Conservation (phyloP, 2,113 vertebrate genomes). For the Hucho hucho region DNA sequence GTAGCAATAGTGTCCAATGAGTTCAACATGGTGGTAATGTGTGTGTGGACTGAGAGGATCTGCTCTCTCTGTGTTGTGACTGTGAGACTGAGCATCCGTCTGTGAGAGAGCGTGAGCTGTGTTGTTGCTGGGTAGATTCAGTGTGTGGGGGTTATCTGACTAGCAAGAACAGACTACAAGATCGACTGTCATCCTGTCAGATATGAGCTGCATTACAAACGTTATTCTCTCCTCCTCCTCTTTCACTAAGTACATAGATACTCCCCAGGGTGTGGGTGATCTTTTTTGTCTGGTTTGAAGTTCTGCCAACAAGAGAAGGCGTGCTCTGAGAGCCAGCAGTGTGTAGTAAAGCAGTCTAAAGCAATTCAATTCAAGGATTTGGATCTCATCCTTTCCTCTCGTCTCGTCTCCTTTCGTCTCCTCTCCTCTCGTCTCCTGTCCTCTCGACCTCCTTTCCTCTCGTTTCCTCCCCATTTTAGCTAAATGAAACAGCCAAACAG, state of each 20-base stretch:
- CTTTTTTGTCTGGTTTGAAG: not conserved
- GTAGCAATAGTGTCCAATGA: no score
- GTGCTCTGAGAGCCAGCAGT: not conserved
- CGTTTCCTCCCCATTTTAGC: conserved; percentile 61
- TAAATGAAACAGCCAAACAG: conserved; percentile 96
- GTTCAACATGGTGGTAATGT: no score
- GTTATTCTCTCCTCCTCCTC: not conserved
- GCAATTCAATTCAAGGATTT: not conserved
- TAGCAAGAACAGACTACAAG: not conserved
- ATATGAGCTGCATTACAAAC: conserved; percentile 5
- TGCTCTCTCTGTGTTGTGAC: not conserved
- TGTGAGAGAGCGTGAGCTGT: not conserved
- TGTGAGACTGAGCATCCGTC: not conserved
- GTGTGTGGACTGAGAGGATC: not conserved
- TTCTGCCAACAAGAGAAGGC: not conserved
- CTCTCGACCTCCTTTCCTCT: not conserved
- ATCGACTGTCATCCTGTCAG: not conserved
- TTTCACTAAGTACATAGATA: not conserved
- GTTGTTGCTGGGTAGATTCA: conserved; percentile 6
- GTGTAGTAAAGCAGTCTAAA: not conserved
- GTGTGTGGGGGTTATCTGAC: not conserved
- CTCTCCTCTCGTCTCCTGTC: no score
- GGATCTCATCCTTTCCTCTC: not conserved
- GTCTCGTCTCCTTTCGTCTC: no score
- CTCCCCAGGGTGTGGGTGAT: not conserved